These are phyloP conservation scores for Tenthredo livida DNA, from an alignment of 2,888 invertebrate species.

Conservation along the genomic window DNA sequence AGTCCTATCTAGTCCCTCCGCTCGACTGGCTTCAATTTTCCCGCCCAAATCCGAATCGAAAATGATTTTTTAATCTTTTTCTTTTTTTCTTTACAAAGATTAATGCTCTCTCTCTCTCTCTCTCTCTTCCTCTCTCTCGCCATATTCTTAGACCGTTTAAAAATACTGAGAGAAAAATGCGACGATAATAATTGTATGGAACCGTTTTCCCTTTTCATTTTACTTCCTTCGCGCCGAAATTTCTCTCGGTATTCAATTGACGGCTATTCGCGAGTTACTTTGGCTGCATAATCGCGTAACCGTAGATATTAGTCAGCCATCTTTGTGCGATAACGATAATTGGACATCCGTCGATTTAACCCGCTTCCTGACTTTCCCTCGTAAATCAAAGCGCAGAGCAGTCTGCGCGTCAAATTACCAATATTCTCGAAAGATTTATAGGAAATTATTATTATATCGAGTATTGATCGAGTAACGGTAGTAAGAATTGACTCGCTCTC, in stretches of 20 bases:
- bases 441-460: constrained; percentile 29
- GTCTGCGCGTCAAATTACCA: constrained; percentile 48
- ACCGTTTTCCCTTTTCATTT: not conserved
- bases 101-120: not conserved
- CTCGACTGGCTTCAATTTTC: constrained; percentile 34
- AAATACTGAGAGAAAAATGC: not conserved
- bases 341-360: constrained; percentile 47
- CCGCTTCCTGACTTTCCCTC: constrained; percentile 41
- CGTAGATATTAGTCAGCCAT: constrained; percentile 39
- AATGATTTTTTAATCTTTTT: not conserved
- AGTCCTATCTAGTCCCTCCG: constrained; percentile 21
- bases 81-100: not conserved
- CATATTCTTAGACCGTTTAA: not conserved
- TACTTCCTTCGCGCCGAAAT: not conserved
- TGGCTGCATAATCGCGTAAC: not conserved
- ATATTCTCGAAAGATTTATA: constrained; percentile 42
- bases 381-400: constrained; percentile 44
- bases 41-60: constrained; percentile 4
- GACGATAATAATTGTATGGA: not conserved
- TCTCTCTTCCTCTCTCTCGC: not conserved
- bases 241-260: not conserved
- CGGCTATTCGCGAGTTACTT: not conserved
- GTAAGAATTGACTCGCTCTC: constrained; percentile 2
- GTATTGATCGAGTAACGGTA: constrained; percentile 27
- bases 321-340: constrained; percentile 50